phyloP scores from a whole-genome alignment of 2,113 vertebrate genomes.

The Addax nasomaculatus region DNA sequence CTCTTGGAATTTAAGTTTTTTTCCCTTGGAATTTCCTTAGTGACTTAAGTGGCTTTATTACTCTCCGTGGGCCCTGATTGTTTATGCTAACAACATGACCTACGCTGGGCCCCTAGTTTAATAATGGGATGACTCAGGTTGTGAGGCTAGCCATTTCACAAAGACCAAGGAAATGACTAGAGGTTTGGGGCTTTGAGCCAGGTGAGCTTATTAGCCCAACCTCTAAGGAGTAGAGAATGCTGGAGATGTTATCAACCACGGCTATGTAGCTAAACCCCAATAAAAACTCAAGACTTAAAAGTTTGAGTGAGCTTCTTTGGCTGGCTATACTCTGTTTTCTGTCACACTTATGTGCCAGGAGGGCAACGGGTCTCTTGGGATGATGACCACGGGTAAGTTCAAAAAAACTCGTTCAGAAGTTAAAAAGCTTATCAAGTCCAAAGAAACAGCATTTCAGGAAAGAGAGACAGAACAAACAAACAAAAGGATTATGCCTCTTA shows the following conservation, averaged over 20 bases:
- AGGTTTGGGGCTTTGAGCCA: background rate
- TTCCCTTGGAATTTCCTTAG: no score
- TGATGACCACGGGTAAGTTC: background rate
- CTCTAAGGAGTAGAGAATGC: background rate
- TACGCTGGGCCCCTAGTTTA: background rate
- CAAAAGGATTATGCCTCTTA: no score
- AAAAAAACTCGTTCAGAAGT: background rate
- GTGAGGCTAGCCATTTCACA: no score
- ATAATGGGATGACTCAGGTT: no score
- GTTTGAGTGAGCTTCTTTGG: background rate
- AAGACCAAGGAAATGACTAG: background rate
- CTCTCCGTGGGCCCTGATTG: background rate
- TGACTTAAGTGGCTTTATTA: background rate
- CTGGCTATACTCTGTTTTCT: background rate
- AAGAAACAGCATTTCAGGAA: no score
- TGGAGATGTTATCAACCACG: background rate
- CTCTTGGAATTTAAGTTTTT: no score
- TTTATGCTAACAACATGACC: background rate
- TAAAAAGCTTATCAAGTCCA: background rate
- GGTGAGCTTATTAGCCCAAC: background rate
- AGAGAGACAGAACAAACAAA: no score
- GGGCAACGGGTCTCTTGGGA: no score
- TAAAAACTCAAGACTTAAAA: background rate
- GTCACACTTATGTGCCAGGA: background rate
- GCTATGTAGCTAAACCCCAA: background rate